A percentile compares a stretch with the other conserved stretches of the same genome.
phyloP scores from a whole-genome alignment of 1,140 invertebrate genomes.

The Meloidogyne chitwoodi region DNA sequence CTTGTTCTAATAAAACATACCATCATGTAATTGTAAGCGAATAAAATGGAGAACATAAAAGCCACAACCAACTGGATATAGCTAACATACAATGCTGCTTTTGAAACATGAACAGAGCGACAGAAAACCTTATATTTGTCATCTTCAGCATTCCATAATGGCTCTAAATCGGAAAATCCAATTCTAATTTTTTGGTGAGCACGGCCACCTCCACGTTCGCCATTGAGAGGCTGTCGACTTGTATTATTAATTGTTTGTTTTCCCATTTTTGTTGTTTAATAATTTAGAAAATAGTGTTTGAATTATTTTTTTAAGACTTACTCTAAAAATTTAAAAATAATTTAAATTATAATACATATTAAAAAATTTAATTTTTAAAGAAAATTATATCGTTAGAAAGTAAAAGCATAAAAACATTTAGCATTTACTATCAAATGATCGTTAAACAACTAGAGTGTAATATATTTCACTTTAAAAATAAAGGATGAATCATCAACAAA shows the following conservation, averaged over 20 bases:
- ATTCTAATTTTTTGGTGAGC: conserved; percentile 16
- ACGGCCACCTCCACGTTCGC: not conserved
- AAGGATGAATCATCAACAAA: not conserved
- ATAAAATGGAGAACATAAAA: conserved; percentile 41
- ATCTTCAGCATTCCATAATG: conserved; percentile 50
- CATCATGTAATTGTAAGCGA: conserved; percentile 49
- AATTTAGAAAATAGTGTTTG: not conserved
- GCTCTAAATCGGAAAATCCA: conserved; percentile 41
- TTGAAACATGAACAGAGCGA: conserved; percentile 53
- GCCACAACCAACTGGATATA: conserved; percentile 49
- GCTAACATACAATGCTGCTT: conserved; percentile 47
- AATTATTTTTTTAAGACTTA: too few relatives aligned
- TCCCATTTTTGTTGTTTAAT: not conserved
- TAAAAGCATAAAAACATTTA: not conserved
- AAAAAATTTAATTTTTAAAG: not conserved
- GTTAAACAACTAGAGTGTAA: too few relatives aligned
- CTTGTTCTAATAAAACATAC: not conserved
- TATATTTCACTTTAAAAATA: not conserved
- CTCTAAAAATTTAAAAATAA: too few relatives aligned
- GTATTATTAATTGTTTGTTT: not conserved
- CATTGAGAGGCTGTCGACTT: not conserved
- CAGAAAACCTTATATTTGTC: conserved; percentile 54
- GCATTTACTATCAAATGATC: not conserved
- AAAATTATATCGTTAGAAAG: not conserved
- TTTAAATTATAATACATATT: not conserved